Percentiles rank a stretch among this genome's conserved stretches.
Evolutionary conservation across 2,797 vertebrate genomes (phyloP).

Genomic region (Lagodon rhomboides): DNA sequence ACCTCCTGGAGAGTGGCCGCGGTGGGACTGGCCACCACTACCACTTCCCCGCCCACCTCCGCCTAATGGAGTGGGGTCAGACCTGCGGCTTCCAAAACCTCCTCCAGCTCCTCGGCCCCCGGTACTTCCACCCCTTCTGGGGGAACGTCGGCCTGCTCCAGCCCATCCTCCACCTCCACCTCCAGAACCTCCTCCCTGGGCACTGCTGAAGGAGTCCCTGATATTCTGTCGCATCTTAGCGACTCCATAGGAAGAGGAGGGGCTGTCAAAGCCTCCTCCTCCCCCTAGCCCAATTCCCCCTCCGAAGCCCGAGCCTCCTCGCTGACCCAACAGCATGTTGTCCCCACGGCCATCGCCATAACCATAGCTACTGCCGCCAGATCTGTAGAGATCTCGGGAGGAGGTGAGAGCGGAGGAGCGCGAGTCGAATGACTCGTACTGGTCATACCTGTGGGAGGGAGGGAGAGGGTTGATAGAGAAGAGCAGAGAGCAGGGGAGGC

Average conservation of each 20-base stretch:
- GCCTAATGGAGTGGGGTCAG: slow-evolving; percentile 85
- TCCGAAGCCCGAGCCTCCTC: slow-evolving; percentile 86
- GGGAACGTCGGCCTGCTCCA: slow-evolving; percentile 86
- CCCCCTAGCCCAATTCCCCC: slow-evolving; percentile 85
- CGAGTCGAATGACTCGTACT: slow-evolving; percentile 94
- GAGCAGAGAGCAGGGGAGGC: slow-evolving; percentile 79
- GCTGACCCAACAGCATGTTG: slow-evolving; percentile 86
- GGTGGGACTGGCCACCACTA: slow-evolving; percentile 79
- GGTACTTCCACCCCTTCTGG: slow-evolving; percentile 85
- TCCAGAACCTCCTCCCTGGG: slow-evolving; percentile 81
- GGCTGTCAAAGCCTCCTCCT: slow-evolving; percentile 85
- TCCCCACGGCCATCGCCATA: slow-evolving; percentile 90
- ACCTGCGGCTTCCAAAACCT: slow-evolving; percentile 86
- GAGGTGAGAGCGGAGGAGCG: slow-evolving; percentile 88
- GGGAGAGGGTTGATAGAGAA: slow-evolving; percentile 81
- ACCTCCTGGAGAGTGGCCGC: slow-evolving; percentile 86
- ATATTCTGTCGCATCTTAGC: slow-evolving; percentile 89
- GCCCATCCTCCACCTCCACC: slow-evolving; percentile 83
- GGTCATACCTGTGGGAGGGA: slow-evolving; percentile 92
- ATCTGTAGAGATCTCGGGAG: slow-evolving; percentile 93
- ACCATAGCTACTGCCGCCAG: slow-evolving; percentile 89
- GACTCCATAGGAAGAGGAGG: slow-evolving; percentile 85
- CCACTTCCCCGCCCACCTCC: slow-evolving; percentile 84
- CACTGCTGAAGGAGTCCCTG: slow-evolving; percentile 87
- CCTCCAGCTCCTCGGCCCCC: slow-evolving; percentile 81